These are phyloP conservation scores for Julus scandinavius DNA, from an alignment of 2,888 invertebrate genomes.

Conservation along the genomic window DNA sequence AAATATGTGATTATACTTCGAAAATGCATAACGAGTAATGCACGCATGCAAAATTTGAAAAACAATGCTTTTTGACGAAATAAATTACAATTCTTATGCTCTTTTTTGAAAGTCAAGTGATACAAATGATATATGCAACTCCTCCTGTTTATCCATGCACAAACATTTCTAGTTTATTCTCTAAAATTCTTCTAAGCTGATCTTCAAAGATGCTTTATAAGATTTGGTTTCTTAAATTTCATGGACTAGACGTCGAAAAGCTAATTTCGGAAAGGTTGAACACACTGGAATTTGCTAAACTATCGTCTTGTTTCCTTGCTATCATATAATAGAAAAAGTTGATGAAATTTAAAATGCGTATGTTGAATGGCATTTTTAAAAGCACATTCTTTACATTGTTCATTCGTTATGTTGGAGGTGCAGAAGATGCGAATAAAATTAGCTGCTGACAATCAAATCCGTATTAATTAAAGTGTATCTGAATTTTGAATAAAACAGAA, in stretches of 20 bases:
- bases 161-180: background rate
- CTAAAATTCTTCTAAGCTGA: background rate
- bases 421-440: background rate
- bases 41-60: too few relatives aligned
- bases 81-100: too few relatives aligned
- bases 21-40: too few relatives aligned
- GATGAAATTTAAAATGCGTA: background rate
- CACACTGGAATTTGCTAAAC: constrained; percentile 1
- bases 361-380: background rate
- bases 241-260: background rate
- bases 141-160: background rate
- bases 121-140: background rate
- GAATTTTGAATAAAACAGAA: background rate
- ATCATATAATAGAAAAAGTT: background rate
- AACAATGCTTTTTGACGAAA: too few relatives aligned
- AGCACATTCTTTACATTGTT: background rate
- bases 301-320: background rate
- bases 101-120: too few relatives aligned
- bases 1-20: too few relatives aligned
- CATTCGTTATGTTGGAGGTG: background rate
- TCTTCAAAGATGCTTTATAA: background rate
- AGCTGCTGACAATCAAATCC: constrained; percentile 8
- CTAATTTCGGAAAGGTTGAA: background rate
- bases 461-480: constrained; percentile 5
- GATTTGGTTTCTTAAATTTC: background rate